Percentiles rank a stretch among this genome's conserved stretches.
These are phyloP conservation scores for Gorsachius goisagi DNA, from an alignment of 2,113 vertebrate species.

Conservation along the genomic window DNA sequence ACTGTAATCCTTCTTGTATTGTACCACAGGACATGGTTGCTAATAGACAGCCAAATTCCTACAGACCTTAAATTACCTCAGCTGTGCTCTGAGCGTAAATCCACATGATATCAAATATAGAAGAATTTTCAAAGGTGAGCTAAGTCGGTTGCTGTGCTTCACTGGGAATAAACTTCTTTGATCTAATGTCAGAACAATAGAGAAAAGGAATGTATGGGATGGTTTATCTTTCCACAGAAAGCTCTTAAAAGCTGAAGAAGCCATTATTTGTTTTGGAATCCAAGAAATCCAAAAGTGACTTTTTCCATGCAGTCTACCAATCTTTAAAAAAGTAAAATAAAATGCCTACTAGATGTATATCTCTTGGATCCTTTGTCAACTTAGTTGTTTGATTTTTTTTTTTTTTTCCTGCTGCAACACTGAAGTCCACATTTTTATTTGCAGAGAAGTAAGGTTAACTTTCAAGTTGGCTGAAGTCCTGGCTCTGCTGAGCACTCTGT, in stretches of 20 bases:
- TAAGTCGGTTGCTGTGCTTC: constrained; percentile 1
- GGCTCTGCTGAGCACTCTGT: constrained; percentile 11
- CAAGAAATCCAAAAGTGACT: constrained; percentile 1
- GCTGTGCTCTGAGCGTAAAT: constrained; percentile 32
- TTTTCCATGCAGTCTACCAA: background rate
- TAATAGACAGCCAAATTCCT: constrained; percentile 45
- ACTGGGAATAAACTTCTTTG: constrained; percentile 51
- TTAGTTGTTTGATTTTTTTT: background rate
- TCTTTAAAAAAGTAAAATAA: constrained; percentile 24
- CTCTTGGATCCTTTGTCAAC: background rate
- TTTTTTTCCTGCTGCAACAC: background rate
- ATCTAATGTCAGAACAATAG: constrained; percentile 53
- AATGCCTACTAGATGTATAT: background rate
- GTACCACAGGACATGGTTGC: background rate
- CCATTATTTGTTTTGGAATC: constrained; percentile 20
- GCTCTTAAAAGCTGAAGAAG: constrained; percentile 30
- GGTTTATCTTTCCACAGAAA: constrained; percentile 27
- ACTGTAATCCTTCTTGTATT: constrained; percentile 43
- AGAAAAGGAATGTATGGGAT: constrained; percentile 43
- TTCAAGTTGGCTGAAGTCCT: constrained; percentile 32
- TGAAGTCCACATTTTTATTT: constrained; percentile 16
- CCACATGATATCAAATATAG: constrained; percentile 44
- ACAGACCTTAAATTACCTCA: constrained; percentile 56
- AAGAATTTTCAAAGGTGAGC: constrained; percentile 55
- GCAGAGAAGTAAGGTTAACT: constrained; percentile 14